Percentiles rank a stretch among this genome's conserved stretches.
phyloP scores from a whole-genome alignment of 2,113 vertebrate genomes.

The Siniperca knerii region DNA sequence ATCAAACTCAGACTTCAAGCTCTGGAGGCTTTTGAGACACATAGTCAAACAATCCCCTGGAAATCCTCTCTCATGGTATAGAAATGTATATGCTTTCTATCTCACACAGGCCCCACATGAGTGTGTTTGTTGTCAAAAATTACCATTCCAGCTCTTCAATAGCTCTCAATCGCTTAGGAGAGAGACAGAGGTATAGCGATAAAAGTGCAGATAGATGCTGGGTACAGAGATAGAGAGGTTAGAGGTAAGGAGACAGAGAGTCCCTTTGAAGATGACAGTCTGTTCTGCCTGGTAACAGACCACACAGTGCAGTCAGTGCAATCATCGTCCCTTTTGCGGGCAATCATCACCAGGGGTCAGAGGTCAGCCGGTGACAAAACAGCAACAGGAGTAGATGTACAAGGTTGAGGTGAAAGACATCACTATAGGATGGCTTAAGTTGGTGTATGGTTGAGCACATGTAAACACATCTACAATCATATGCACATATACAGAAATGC shows the following conservation, averaged over 20 bases:
- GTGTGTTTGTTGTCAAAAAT: conserved; percentile 43
- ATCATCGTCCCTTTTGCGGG: conserved; percentile 47
- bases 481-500: not conserved
- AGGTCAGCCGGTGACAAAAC: conserved; percentile 56
- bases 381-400: conserved; percentile 28
- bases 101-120: not conserved
- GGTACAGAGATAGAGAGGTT: conserved; percentile 42
- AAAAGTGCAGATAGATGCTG: conserved; percentile 40
- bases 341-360: conserved; percentile 47
- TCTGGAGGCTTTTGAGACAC: not conserved
- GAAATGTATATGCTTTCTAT: conserved; percentile 25
- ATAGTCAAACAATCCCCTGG: conserved; percentile 1
- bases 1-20: conserved; percentile 12
- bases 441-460: not conserved
- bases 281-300: conserved; percentile 61
- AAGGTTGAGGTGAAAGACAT: conserved; percentile 4
- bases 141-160: conserved; percentile 16
- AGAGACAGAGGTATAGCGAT: conserved; percentile 7
- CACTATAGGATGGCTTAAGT: not conserved
- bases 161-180: not conserved
- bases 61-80: not conserved
- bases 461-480: not conserved
- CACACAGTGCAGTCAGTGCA: conserved; percentile 42
- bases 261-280: conserved; percentile 61
- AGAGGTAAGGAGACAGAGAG: conserved; percentile 39